These are phyloP conservation scores for Xylota segnis DNA, from an alignment of 2,888 invertebrate genomes.

Conservation along the genomic window DNA sequence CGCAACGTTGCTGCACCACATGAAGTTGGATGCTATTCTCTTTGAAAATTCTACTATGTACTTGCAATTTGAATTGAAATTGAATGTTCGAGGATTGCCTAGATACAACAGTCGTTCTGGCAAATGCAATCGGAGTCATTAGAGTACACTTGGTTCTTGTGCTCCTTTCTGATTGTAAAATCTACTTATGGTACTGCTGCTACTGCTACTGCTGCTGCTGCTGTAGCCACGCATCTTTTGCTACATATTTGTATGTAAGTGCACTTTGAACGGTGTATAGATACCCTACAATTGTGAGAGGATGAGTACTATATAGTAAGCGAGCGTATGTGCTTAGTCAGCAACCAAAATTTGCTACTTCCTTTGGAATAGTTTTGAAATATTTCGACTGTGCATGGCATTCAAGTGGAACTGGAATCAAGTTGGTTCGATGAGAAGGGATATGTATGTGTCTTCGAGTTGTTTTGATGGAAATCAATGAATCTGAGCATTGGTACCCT, in stretches of 20 bases:
- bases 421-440: background rate
- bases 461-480: background rate
- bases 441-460: background rate
- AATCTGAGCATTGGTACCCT: background rate
- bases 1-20: background rate
- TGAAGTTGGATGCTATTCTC: conserved; percentile 17
- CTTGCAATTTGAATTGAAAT: conserved; percentile 39
- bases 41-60: conserved; percentile 45
- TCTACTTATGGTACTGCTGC: conserved; percentile 6
- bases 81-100: conserved; percentile 25
- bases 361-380: conserved; percentile 24
- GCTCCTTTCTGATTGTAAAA: conserved; percentile 13
- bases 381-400: conserved; percentile 3
- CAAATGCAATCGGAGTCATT: conserved; percentile 37
- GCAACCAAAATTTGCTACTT: conserved; percentile 15
- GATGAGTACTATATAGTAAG: conserved; percentile 9
- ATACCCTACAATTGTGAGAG: background rate
- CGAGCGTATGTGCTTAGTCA: conserved; percentile 26
- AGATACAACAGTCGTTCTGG: conserved; percentile 22
- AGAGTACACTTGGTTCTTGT: conserved; percentile 21
- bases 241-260: background rate
- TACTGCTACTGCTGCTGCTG: background rate
- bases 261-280: background rate
- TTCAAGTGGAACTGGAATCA: background rate
- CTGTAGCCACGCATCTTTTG: conserved; percentile 2